Conservation (phyloP, 2,888 invertebrate species). For the Agonopterix subpropinquella region DNA sequence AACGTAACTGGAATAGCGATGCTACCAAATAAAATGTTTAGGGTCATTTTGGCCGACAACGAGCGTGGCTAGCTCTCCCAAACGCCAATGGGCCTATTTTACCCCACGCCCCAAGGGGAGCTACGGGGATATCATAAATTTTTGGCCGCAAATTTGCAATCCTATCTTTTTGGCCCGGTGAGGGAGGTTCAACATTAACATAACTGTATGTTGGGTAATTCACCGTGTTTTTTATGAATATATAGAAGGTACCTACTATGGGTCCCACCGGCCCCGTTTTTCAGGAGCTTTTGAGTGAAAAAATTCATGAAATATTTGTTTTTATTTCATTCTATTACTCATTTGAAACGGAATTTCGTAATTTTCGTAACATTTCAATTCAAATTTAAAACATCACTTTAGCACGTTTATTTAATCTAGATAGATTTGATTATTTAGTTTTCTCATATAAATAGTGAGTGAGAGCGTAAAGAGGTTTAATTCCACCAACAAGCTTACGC, state of each 20-base stretch:
- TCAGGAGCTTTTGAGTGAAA: not conserved
- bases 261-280: not conserved
- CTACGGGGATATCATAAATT: conserved; percentile 68
- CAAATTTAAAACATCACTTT: too few species aligned
- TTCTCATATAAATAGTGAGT: too few species aligned
- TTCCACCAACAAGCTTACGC: too few species aligned
- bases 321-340: not conserved
- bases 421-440: not conserved
- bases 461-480: too few species aligned
- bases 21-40: conserved; percentile 73
- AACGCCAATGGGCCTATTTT: conserved; percentile 70
- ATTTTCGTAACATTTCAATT: too few species aligned
- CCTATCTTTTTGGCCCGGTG: conserved; percentile 65
- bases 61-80: conserved; percentile 62
- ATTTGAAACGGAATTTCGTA: not conserved
- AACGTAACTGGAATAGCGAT: conserved; percentile 63
- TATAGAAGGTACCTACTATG: conserved; percentile 11
- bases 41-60: conserved; percentile 69
- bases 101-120: conserved; percentile 53
- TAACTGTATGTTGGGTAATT: conserved; percentile 66
- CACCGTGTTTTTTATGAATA: conserved; percentile 57
- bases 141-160: conserved; percentile 74
- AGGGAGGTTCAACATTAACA: conserved; percentile 66
- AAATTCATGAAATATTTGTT: not conserved
- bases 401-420: too few species aligned